Evolutionary conservation across 2,113 vertebrate genomes (phyloP).

Genomic region (Sorex araneus): DNA sequence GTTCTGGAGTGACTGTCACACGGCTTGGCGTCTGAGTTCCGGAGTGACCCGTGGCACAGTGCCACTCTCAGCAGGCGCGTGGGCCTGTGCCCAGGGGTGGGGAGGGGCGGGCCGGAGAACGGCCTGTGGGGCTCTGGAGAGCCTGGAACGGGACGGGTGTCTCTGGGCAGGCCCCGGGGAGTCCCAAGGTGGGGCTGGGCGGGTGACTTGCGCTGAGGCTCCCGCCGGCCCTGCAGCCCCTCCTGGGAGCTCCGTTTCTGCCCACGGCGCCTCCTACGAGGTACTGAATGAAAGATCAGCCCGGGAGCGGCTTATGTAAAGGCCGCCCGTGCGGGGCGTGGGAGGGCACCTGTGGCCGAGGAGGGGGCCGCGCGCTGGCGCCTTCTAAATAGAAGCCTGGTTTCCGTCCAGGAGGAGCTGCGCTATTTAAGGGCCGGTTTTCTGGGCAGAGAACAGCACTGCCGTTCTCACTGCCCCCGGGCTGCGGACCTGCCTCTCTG

Average conservation of each 20-base stretch:
- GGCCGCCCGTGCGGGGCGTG: slow-evolving; percentile 63
- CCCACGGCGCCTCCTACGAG: slow-evolving; percentile 79
- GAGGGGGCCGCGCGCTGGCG: slow-evolving; percentile 68
- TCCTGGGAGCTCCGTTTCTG: slow-evolving; percentile 13
- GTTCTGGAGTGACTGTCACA: too few species aligned
- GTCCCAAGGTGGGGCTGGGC: too few species aligned
- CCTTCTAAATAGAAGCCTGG: slow-evolving; percentile 65
- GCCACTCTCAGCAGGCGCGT: too few species aligned
- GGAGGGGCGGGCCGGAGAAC: too few species aligned
- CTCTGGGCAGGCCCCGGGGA: too few species aligned
- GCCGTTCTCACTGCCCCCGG: neutral
- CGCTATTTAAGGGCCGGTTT: slow-evolving; percentile 39
- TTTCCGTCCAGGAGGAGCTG: slow-evolving; percentile 71
- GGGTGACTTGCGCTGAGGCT: too few species aligned
- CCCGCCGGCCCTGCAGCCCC: too few species aligned
- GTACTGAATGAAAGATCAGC: slow-evolving; percentile 83
- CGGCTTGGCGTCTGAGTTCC: too few species aligned
- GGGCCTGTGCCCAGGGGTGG: too few species aligned
- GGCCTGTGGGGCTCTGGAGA: too few species aligned
- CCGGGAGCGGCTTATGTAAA: slow-evolving; percentile 83
- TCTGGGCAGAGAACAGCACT: neutral
- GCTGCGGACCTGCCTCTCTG: slow-evolving; percentile 67
- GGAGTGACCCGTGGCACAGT: too few species aligned
- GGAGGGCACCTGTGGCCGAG: slow-evolving; percentile 77
- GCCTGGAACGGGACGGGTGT: too few species aligned